These are phyloP conservation scores for Netelia fuscicornis DNA, from an alignment of 2,888 invertebrate species.

Conservation along the genomic window DNA sequence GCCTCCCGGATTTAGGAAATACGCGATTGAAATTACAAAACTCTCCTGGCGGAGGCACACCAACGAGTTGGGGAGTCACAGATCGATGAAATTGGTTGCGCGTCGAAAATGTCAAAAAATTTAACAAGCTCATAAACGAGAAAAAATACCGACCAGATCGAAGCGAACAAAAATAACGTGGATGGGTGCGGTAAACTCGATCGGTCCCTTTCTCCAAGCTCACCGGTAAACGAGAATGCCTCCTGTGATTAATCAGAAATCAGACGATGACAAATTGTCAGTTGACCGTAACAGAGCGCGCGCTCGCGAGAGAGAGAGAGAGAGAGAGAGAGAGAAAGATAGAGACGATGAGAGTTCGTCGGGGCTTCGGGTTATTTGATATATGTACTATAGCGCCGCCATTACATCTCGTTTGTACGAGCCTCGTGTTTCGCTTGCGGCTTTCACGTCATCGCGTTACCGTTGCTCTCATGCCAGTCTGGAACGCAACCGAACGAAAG, in stretches of 20 bases:
- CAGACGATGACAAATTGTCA: slow-evolving; percentile 64
- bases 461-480: slow-evolving; percentile 44
- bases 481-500: slow-evolving; percentile 33
- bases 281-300: slow-evolving; percentile 36
- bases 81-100: too few relatives aligned
- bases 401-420: slow-evolving; percentile 58
- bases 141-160: too few relatives aligned
- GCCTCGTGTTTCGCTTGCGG: slow-evolving; percentile 55
- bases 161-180: too few relatives aligned
- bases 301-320: not conserved
- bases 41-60: too few relatives aligned
- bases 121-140: too few relatives aligned
- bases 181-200: not conserved
- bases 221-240: slow-evolving; percentile 33
- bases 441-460: slow-evolving; percentile 63
- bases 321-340: slow-evolving; percentile 1
- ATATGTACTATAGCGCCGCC: slow-evolving; percentile 21
- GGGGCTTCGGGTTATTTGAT: slow-evolving; percentile 36
- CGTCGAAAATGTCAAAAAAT: too few relatives aligned
- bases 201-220: slow-evolving; percentile 1
- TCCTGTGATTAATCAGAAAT: slow-evolving; percentile 61
- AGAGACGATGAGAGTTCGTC: slow-evolving; percentile 21
- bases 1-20: slow-evolving; percentile 59
- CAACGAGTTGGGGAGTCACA: too few relatives aligned
- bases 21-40: slow-evolving; percentile 57